phyloP scores from a whole-genome alignment of 2,797 vertebrate species.

The Ctenosaura bakeri region DNA sequence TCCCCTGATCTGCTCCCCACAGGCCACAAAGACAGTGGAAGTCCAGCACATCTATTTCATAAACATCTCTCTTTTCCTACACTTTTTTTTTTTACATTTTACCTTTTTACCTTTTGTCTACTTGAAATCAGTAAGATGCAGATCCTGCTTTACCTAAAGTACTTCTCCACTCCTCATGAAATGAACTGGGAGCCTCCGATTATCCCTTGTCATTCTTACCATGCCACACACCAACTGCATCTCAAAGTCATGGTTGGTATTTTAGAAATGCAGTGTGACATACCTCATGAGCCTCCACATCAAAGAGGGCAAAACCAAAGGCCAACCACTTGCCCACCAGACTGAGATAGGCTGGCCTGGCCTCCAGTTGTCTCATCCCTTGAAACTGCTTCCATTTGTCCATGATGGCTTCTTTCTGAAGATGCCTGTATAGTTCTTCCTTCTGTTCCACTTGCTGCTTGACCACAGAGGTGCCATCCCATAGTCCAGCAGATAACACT shows the following conservation, averaged over 20 bases:
- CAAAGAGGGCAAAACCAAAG: conserved; percentile 94
- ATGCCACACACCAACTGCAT: not conserved
- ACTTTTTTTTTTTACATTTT: too few relatives aligned
- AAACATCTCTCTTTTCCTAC: not conserved
- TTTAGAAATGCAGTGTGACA: not conserved
- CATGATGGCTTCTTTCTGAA: conserved; percentile 85
- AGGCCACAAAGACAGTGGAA: not conserved
- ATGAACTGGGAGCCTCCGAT: not conserved
- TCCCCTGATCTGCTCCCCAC: not conserved
- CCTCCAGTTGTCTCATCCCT: conserved; percentile 89
- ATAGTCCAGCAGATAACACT: conserved; percentile 79
- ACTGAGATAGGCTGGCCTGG: conserved; percentile 91
- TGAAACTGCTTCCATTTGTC: conserved; percentile 91
- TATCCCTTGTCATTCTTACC: not conserved
- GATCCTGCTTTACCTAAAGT: not conserved
- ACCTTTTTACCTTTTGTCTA: not conserved
- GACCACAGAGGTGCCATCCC: conserved; percentile 83
- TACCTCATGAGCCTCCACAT: conserved; percentile 88
- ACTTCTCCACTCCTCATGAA: not conserved
- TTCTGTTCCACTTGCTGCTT: conserved; percentile 78
- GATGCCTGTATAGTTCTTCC: conserved; percentile 82
- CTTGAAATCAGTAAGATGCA: not conserved
- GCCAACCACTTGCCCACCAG: conserved; percentile 93
- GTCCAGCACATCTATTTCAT: not conserved
- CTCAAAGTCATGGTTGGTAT: not conserved